phyloP scores from a whole-genome alignment of 2,797 vertebrate genomes.

The Channa striata region DNA sequence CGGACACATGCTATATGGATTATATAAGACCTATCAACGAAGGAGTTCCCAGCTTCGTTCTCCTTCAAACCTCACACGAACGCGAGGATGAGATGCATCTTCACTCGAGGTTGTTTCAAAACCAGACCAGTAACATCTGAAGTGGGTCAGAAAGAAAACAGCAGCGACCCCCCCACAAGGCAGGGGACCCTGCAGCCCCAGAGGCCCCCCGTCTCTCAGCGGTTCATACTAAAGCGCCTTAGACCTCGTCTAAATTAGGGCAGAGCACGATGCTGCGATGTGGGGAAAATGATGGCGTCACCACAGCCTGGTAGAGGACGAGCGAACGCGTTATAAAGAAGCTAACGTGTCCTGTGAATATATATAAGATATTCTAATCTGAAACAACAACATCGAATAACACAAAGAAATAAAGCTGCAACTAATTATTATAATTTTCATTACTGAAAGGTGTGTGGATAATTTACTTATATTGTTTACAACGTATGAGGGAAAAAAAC shows the following conservation, averaged over 20 bases:
- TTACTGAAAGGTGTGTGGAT: too few relatives aligned
- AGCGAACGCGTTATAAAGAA: conserved; percentile 1
- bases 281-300: background rate
- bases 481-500: too few relatives aligned
- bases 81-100: background rate
- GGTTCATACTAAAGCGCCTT: conserved; percentile 16
- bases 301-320: background rate
- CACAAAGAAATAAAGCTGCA: background rate
- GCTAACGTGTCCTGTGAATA: background rate
- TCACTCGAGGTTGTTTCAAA: conserved; percentile 19
- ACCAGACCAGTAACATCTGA: conserved; percentile 23
- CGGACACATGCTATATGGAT: conserved; percentile 5
- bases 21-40: conserved; percentile 30
- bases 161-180: background rate
- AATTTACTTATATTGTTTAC: too few relatives aligned
- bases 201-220: conserved; percentile 10
- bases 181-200: conserved; percentile 14
- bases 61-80: conserved; percentile 43
- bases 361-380: background rate
- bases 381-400: background rate
- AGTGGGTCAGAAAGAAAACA: conserved; percentile 29
- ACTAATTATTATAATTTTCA: background rate
- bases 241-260: conserved; percentile 29
- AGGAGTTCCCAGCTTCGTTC: conserved; percentile 44
- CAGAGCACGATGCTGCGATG: conserved; percentile 21